Conservation (phyloP, 2,113 vertebrate genomes). For the Anhinga anhinga region DNA sequence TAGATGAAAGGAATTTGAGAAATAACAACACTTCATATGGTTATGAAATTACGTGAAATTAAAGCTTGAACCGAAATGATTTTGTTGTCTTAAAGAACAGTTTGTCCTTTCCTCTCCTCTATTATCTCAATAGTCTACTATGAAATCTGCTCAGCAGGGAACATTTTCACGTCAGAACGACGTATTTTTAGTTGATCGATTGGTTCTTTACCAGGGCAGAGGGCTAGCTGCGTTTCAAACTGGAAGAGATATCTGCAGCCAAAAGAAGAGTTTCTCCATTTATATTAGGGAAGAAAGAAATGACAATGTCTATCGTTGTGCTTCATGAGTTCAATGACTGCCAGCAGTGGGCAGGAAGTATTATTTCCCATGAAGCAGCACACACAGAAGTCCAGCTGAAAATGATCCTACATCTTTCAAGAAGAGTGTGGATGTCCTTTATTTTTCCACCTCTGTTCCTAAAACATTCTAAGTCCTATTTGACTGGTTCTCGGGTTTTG, state of each 20-base stretch:
- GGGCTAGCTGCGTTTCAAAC: background rate
- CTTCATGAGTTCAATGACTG: background rate
- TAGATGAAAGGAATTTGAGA: background rate
- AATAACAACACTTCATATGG: background rate
- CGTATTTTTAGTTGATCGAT: background rate
- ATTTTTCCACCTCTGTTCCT: background rate
- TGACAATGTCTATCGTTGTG: background rate
- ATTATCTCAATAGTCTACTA: background rate
- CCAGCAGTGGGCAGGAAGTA: background rate
- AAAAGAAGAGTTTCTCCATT: background rate
- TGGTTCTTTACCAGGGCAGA: background rate
- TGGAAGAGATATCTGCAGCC: background rate
- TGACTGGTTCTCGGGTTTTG: background rate
- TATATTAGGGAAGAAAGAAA: background rate
- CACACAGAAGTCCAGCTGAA: background rate
- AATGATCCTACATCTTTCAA: background rate
- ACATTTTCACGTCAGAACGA: background rate
- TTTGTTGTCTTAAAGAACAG: background rate
- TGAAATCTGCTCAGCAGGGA: background rate
- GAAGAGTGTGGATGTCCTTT: background rate
- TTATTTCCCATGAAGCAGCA: background rate
- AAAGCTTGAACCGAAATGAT: background rate
- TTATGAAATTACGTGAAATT: slow-evolving; percentile 38
- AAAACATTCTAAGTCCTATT: background rate
- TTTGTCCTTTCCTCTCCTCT: background rate